Base-by-base conservation (phyloP, 2,888 invertebrate genomes). In the Kuschelorhynchus macadamiae region DNA sequence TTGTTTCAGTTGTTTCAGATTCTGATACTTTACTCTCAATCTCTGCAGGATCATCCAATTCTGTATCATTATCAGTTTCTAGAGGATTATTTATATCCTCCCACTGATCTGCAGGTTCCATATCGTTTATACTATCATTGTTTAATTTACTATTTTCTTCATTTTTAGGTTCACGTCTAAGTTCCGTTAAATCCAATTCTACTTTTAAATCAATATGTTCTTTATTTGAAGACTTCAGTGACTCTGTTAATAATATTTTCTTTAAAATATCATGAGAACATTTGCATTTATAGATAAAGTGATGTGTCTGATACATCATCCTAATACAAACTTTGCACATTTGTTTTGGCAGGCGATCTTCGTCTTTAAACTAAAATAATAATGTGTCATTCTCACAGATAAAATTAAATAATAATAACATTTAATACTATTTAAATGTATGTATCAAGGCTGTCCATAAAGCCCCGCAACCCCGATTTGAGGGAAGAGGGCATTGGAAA, bases 281-380 rank as follows among this genome's bases (percentile, higher is more conserved):
- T 62, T 64, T 66, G 62, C 71, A 71, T 46, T 63, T 72, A 8
- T 42, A 25, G 33, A 70, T 3, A 52, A 72, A 72, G 20, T 61
- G 12, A 36, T 71, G 56, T 1, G 25, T 50, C 11, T 56, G 12
- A 39, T 69, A 72, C 52, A 67, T 52, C n/a, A 18, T 53, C 57
- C 71, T 63, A 47, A 71, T 59, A 52, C 72, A 72, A 16, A 16
- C 17, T 61, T 52, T 70, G 25, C 72, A 72, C 57, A 72, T 70
- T 47, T 72, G 62, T 25, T 61, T 47, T 16, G 72, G 71, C 21
- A 67, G 14, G 14, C 49, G n/a, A 50, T 71, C 61, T 12, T 64
- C 36, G 11, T 59, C 53, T 53, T 42, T 49, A 14, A 67, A 18
- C 71, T 71, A 46, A 52, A 70, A 25, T n/a, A n/a, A n/a, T n/a